Evolutionary conservation across 2,888 invertebrate genomes (phyloP), one percentile per base, ranked within the genome.

Genomic region (Apamea anceps): DNA sequence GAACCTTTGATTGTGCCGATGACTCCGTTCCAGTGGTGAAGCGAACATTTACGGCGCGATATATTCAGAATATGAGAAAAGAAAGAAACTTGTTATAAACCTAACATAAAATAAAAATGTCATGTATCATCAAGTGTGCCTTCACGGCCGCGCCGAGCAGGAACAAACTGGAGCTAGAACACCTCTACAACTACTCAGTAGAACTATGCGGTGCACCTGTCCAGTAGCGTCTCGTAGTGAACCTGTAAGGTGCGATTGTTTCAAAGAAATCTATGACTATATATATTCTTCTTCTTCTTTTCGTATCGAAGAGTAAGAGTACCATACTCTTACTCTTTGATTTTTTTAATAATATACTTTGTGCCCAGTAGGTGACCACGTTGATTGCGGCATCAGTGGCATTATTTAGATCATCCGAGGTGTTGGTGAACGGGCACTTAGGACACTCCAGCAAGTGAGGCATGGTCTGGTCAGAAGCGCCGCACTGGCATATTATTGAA

Each of bases 1-100:
- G 2, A 32, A 79, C 63, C 74, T 87, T 85, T 84, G 87, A 85
- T 84, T 68, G 72, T 66, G 18, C 85, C 85, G 85, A 79, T 42
- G 54, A 25, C 42, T 66, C 28, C 25, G 5, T 28, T 13, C 73
- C 63, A 83, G 32, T 62, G 13, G 10, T 8, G 15, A 4, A 83
- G 63, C 37, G 42, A 74, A 13, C 28, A 81, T 45, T 62, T 51
- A 8, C n/a, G 8, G 67, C 48, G 51, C 68, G 57, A 72, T 28
- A 13, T 37, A 25, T 18, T 7, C 32, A 18, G 25, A 72, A 60
- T 66, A 21, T 12, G 3, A 4, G 7, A 37, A 12, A 21, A 21
- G 21, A 6, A 25, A 65, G 12, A 65, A 32, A 6, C 12, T 37
- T 12, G 21, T 37, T 25, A 12, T 65, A 6, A 65, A 25, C 25